Conservation (phyloP, 2,113 vertebrate genomes). For the Oxygymnocypris stewartii region DNA sequence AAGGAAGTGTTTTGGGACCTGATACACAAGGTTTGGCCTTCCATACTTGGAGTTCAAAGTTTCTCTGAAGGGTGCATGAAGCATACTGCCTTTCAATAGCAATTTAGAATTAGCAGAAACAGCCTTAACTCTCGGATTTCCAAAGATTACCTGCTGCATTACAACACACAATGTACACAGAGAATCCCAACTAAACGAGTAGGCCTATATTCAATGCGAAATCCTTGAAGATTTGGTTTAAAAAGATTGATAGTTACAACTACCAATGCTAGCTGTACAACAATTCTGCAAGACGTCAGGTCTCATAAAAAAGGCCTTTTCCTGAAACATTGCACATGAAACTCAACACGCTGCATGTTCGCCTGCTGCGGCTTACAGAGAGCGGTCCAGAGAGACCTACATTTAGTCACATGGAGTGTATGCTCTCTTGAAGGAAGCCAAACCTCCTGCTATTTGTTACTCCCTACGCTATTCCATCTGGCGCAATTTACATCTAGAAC, state of each 20-base stretch:
- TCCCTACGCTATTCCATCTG: slow-evolving; percentile 26
- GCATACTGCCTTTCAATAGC: background rate
- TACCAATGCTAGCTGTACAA: background rate
- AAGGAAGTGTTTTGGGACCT: background rate
- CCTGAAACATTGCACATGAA: slow-evolving; percentile 46
- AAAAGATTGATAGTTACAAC: slow-evolving; percentile 25
- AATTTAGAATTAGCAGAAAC: slow-evolving; percentile 1
- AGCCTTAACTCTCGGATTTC: slow-evolving; percentile 11
- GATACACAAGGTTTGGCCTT: background rate
- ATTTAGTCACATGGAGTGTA: background rate
- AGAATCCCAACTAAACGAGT: slow-evolving; percentile 7
- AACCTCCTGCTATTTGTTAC: slow-evolving; percentile 38
- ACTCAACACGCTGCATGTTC: slow-evolving; percentile 33
- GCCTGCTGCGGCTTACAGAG: slow-evolving; percentile 21
- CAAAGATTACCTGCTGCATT: slow-evolving; percentile 13
- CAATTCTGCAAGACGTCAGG: slow-evolving; percentile 20
- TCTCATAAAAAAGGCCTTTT: slow-evolving; percentile 39
- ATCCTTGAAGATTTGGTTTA: background rate
- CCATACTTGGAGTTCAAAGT: background rate
- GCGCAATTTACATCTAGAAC: slow-evolving; percentile 21
- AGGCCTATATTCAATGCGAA: background rate
- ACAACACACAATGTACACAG: background rate
- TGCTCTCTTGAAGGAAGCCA: slow-evolving; percentile 17
- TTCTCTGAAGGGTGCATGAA: background rate
- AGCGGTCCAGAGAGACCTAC: slow-evolving; percentile 26